These are phyloP conservation scores for Poecilus cupreus DNA, from an alignment of 2,888 invertebrate genomes.

Conservation along the genomic window DNA sequence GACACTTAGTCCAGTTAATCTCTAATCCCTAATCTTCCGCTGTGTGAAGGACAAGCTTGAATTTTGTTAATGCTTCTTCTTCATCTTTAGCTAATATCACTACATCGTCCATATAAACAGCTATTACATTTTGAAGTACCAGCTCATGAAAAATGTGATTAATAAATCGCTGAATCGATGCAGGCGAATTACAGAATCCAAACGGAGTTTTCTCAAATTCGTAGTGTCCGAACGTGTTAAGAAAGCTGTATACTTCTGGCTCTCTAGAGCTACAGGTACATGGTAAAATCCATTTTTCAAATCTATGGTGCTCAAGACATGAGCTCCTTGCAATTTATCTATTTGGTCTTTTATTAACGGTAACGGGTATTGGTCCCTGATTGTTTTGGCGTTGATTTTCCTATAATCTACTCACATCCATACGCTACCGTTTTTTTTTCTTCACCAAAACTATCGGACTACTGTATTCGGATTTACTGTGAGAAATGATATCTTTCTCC, in stretches of 20 bases:
- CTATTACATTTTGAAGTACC: not conserved
- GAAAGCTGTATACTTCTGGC: slow-evolving; percentile 19
- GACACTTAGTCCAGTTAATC: slow-evolving; percentile 6
- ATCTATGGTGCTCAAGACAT: slow-evolving; percentile 61
- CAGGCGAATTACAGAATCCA: slow-evolving; percentile 13
- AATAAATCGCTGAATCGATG: slow-evolving; percentile 2
- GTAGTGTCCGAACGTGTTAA: not conserved
- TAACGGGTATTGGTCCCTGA: slow-evolving; percentile 63
- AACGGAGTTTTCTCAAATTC: slow-evolving; percentile 29
- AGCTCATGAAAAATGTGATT: slow-evolving; percentile 5
- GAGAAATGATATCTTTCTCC: slow-evolving; percentile 14
- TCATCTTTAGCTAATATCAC: not conserved
- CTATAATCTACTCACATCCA: slow-evolving; percentile 30
- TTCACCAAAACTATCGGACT: slow-evolving; percentile 18
- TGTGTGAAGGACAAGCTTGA: not conserved
- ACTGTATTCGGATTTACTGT: slow-evolving; percentile 6
- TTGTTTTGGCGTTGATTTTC: not conserved
- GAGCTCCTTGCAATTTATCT: slow-evolving; percentile 61
- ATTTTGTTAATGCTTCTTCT: not conserved
- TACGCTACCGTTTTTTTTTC: slow-evolving; percentile 1
- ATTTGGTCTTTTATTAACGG: slow-evolving; percentile 66
- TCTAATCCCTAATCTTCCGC: not conserved
- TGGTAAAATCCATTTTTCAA: slow-evolving; percentile 8
- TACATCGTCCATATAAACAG: slow-evolving; percentile 6
- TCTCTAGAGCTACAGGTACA: slow-evolving; percentile 8